phyloP scores from a whole-genome alignment of 2,113 vertebrate species.

The Alces alces region DNA sequence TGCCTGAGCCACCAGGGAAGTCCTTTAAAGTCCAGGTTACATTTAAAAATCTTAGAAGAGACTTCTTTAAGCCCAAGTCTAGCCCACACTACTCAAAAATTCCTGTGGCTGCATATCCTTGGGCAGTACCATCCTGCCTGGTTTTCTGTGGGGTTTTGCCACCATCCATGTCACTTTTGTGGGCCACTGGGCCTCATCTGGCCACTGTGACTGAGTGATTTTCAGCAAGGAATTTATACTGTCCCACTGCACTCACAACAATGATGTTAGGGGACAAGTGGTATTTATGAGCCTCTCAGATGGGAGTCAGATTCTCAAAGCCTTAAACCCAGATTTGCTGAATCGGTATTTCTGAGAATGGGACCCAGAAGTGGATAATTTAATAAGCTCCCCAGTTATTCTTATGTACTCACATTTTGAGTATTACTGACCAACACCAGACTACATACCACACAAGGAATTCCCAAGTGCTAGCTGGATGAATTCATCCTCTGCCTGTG shows the following conservation, averaged over 20 bases:
- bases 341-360: neutral
- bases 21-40: neutral
- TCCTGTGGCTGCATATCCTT: rapidly evolving
- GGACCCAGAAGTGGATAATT: neutral
- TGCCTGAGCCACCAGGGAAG: too few species aligned
- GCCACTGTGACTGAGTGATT: neutral
- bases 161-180: neutral
- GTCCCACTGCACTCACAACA: neutral
- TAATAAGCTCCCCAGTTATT: neutral
- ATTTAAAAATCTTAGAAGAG: neutral
- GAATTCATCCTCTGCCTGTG: neutral
- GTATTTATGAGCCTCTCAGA: neutral
- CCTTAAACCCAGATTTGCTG: neutral
- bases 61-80: neutral
- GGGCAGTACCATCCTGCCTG: neutral
- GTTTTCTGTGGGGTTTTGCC: neutral
- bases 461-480: neutral
- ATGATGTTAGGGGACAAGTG: neutral
- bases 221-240: neutral
- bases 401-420: neutral
- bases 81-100: neutral
- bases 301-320: neutral
- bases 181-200: neutral
- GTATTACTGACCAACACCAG: neutral
- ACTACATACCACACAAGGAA: neutral